Evolutionary conservation across 1,140 invertebrate species (phyloP), one percentile per base, ranked within the genome.

Genomic region (Oreohelix idahoensis): DNA sequence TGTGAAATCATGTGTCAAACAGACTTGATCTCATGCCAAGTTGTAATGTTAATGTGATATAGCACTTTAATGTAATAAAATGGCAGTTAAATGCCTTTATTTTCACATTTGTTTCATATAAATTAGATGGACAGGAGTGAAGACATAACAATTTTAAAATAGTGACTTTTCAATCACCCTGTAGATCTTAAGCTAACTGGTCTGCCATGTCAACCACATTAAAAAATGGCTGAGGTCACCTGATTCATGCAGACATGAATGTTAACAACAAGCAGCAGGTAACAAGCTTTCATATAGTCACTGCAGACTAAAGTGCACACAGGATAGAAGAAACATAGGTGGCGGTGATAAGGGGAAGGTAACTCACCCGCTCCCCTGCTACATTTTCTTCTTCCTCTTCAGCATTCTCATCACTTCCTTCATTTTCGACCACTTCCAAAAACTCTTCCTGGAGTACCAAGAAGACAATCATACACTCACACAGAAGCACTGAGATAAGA

Each of bases 401-500:
- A 20, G 49, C 80, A 10, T 82, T 66, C 13, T 82, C 80, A 51
- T 49, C 71, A 20, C 70, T 35, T 70, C 23, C 66, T 35, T n/a
- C 51, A 81, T 73, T 73, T 36, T 71, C 69, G 38, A 81, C 11
- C 32, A 5, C 66, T 51, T 81, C 69, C 29, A 71, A 42, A 51
- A 81, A 71, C n/a, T 53, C 71, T 53, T 82, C 80, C 80, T 82
- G 71, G n/a, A 75, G 29, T 74, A 66, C 49, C 49, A 75, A 82
- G 71, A 82, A 82, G 39, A 82, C 71, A 82, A 51, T 45, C 63
- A 71, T 53, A 81, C n/a, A 81, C 63, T 45, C 75, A 53, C 13
- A 13, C 29, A 49, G 13, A 77, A 36, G n/a, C 36, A 39, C 13
- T 45, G 11, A 42, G 36, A 2, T 29, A 8, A 58, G n/a, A 58